A percentile compares a stretch with the other conserved stretches of the same genome.
Conservation (phyloP, 2,113 vertebrate species). For the Desmodus rotundus region DNA sequence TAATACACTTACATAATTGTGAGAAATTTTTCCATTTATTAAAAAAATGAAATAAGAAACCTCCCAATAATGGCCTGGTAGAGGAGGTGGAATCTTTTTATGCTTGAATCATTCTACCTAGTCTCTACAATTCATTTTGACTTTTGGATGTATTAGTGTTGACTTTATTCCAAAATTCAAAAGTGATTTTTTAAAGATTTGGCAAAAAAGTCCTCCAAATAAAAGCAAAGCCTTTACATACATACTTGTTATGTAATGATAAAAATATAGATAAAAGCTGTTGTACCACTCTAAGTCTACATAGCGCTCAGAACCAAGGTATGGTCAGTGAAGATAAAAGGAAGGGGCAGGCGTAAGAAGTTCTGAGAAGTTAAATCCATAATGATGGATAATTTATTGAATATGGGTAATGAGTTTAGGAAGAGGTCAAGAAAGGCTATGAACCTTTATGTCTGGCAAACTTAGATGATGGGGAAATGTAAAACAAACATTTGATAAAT, state of each 20-base stretch:
- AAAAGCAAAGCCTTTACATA: neutral
- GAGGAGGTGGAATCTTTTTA: neutral
- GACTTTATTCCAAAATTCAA: neutral
- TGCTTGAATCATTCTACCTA: neutral
- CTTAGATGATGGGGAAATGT: neutral
- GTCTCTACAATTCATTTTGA: neutral
- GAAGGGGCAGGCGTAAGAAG: neutral
- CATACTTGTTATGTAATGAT: neutral
- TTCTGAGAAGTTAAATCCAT: neutral
- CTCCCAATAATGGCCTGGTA: neutral
- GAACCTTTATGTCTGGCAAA: neutral
- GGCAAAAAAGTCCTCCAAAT: neutral
- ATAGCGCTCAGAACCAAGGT: neutral
- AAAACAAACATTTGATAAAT: neutral
- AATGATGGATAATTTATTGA: neutral
- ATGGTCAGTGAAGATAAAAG: neutral
- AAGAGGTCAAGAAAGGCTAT: neutral
- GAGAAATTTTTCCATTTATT: neutral
- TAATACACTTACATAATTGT: neutral
- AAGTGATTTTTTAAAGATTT: neutral
- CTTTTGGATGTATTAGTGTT: neutral
- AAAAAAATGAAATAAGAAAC: neutral
- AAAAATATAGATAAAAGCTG: neutral
- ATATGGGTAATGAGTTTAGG: neutral
- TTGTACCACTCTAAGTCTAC: neutral